phyloP scores from a whole-genome alignment of 1,140 invertebrate species.

The Centruroides sculpturatus region DNA sequence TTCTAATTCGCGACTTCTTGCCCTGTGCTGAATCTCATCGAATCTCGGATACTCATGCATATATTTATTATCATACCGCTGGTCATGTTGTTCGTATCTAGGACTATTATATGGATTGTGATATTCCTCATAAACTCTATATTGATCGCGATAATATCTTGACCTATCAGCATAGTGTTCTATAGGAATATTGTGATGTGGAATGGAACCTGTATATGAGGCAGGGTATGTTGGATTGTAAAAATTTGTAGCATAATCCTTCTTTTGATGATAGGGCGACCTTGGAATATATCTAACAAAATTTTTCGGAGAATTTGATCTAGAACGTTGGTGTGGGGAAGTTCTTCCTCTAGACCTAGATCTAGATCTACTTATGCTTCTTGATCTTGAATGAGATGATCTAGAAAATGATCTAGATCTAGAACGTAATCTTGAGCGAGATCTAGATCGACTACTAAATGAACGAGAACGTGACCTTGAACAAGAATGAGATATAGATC shows the following conservation, averaged over 20 bases:
- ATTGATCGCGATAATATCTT: conserved; percentile 1
- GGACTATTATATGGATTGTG: background rate
- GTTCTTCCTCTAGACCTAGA: conserved; percentile 13
- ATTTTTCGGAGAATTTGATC: conserved; percentile 4
- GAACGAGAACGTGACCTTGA: conserved; percentile 6
- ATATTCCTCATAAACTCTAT: background rate
- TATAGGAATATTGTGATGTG: conserved; percentile 1
- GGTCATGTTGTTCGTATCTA: background rate
- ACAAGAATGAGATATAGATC: conserved; percentile 22
- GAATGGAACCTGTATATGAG: background rate
- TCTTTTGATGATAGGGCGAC: background rate
- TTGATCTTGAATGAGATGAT: conserved; percentile 14
- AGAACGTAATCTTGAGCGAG: conserved; percentile 20
- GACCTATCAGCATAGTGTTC: conserved; percentile 2
- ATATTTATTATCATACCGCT: background rate
- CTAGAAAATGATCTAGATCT: conserved; percentile 23
- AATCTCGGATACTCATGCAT: background rate
- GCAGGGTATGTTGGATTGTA: conserved; percentile 1
- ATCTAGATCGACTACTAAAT: conserved; percentile 20
- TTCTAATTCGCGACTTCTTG: conserved; percentile 1
- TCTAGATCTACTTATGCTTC: conserved; percentile 16
- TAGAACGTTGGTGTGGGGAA: background rate
- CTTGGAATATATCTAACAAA: background rate
- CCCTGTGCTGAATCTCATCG: background rate
- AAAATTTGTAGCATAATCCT: conserved; percentile 1